Evolutionary conservation across 2,113 vertebrate genomes (phyloP).

Genomic region (Motacilla tschutschensis): DNA sequence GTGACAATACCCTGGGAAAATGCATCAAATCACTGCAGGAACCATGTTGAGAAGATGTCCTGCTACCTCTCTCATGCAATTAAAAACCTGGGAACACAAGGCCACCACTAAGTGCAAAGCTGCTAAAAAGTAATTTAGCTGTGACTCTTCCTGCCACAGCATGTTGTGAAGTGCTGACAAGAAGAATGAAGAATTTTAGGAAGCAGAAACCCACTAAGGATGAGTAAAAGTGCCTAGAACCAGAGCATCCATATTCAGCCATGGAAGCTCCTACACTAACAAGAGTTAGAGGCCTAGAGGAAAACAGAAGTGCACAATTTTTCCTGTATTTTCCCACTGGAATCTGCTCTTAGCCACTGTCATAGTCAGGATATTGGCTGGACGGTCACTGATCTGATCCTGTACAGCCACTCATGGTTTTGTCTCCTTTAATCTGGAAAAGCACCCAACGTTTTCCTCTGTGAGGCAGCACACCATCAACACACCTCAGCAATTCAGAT

Average conservation of each 20-base stretch:
- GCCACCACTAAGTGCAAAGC: neutral
- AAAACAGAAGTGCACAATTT: neutral
- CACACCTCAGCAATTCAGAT: neutral
- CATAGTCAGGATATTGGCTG: neutral
- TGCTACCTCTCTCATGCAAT: neutral
- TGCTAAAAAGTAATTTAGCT: neutral
- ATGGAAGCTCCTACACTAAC: neutral
- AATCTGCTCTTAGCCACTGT: neutral
- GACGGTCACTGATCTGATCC: slow-evolving; percentile 7
- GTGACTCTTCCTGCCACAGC: neutral
- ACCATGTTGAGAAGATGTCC: neutral
- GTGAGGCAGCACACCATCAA: neutral
- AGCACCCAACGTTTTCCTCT: neutral
- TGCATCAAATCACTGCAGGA: neutral
- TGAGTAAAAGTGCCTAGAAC: neutral
- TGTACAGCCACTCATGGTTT: neutral
- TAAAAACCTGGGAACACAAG: neutral
- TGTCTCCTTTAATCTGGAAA: slow-evolving; percentile 9
- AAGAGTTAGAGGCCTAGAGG: neutral
- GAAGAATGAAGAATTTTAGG: neutral
- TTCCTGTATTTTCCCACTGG: neutral
- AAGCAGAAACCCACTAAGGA: neutral
- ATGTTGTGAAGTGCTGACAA: neutral
- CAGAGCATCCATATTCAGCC: neutral
- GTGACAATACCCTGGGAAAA: neutral